Percentiles rank a stretch among this genome's conserved stretches.
Evolutionary conservation across 2,888 invertebrate species (phyloP).

Genomic region (Lumbricus terrestris): DNA sequence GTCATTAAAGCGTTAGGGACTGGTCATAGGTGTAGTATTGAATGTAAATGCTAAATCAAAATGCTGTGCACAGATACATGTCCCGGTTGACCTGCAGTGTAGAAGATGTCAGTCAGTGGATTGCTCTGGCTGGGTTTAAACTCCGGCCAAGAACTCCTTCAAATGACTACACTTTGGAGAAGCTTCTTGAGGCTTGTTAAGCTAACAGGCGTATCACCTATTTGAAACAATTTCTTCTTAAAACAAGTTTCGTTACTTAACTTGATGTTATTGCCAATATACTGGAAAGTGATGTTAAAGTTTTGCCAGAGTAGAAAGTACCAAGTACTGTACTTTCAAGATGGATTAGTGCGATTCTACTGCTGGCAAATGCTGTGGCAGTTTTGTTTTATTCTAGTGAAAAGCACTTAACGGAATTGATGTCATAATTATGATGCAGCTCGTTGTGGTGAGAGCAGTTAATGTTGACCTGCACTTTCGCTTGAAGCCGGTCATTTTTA

Average conservation of each 20-base stretch:
- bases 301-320: background rate
- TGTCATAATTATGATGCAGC: background rate
- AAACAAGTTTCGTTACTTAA: background rate
- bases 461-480: background rate
- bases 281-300: background rate
- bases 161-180: background rate
- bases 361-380: background rate
- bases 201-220: background rate
- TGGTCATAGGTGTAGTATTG: background rate
- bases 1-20: no score
- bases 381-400: background rate
- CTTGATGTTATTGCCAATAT: no score
- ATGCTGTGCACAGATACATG: background rate
- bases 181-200: no score
- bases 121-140: background rate
- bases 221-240: background rate
- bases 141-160: background rate
- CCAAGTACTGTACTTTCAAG: background rate
- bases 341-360: background rate
- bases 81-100: background rate
- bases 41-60: background rate
- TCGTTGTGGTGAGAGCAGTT: background rate
- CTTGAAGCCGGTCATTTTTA: background rate
- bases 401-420: background rate
- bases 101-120: background rate